A percentile compares a stretch with the other conserved stretches of the same genome.
phyloP scores from a whole-genome alignment of 2,113 vertebrate genomes.

The Trogon surrucura region DNA sequence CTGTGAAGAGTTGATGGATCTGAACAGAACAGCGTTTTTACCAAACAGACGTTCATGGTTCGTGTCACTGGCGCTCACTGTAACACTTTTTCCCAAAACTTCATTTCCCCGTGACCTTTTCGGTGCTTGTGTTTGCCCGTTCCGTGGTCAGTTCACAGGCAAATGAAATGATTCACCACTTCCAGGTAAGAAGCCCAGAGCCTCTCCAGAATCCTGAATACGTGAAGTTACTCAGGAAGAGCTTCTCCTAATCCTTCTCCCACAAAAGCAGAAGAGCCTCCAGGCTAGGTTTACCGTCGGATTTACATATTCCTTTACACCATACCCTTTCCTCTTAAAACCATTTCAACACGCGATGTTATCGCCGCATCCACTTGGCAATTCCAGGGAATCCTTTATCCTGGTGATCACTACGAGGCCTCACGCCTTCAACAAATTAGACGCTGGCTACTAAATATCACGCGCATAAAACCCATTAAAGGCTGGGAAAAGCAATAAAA shows the following conservation, averaged over 20 bases:
- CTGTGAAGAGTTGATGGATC: accelerated
- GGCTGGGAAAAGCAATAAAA: not conserved
- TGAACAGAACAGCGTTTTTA: not conserved
- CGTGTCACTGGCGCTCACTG: not conserved
- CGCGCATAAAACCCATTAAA: accelerated
- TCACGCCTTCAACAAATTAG: not conserved
- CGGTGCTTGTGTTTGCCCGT: not conserved
- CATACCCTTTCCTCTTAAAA: not conserved
- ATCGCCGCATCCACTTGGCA: not conserved
- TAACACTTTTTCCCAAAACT: not conserved
- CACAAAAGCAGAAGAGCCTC: not conserved
- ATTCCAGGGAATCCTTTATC: not conserved
- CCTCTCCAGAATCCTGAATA: not conserved
- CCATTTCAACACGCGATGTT: not conserved
- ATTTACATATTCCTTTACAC: not conserved
- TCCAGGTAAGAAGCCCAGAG: not conserved
- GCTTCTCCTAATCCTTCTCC: not conserved
- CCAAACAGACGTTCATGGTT: accelerated
- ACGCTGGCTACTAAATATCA: not conserved
- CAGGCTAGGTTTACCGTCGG: not conserved
- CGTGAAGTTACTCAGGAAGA: not conserved
- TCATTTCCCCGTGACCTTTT: not conserved
- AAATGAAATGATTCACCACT: not conserved
- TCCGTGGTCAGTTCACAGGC: not conserved
- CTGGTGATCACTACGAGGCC: not conserved